A percentile compares a stretch with the other conserved stretches of the same genome.
These are phyloP conservation scores for Heliconius charithonia DNA, from an alignment of 2,888 invertebrate species.

Conservation along the genomic window DNA sequence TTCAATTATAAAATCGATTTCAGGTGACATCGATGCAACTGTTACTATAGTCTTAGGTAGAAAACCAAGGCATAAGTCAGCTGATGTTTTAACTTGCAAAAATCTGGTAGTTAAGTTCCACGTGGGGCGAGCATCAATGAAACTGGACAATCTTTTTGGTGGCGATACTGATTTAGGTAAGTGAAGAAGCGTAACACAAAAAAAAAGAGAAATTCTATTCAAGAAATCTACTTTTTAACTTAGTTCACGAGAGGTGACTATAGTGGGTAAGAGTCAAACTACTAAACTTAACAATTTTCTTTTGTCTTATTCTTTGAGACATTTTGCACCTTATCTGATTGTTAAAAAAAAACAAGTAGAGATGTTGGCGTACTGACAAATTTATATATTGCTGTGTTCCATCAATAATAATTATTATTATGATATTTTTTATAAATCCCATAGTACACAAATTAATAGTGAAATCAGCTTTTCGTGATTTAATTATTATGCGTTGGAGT, in stretches of 20 bases:
- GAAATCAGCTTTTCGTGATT: too few relatives aligned
- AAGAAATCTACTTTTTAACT: not conserved
- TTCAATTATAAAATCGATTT: constrained; percentile 43
- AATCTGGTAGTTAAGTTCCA: constrained; percentile 87
- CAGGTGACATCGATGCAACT: constrained; percentile 87
- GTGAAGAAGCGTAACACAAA: not conserved
- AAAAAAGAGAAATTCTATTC: not conserved
- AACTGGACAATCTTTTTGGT: constrained; percentile 88
- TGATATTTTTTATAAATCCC: too few relatives aligned
- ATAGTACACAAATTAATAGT: too few relatives aligned
- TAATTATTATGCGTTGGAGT: too few relatives aligned
- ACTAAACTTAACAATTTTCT: too few relatives aligned
- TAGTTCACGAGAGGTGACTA: not conserved
- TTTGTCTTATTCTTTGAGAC: too few relatives aligned
- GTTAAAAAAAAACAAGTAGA: too few relatives aligned
- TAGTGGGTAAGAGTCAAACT: too few relatives aligned
- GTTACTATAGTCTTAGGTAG: constrained; percentile 85
- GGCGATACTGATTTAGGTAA: constrained; percentile 86
- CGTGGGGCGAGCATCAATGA: constrained; percentile 85
- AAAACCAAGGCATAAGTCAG: constrained; percentile 69
- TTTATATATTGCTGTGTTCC: too few relatives aligned
- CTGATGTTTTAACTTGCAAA: constrained; percentile 84
- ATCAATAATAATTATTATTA: too few relatives aligned
- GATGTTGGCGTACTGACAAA: too few relatives aligned
- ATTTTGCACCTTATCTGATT: too few relatives aligned